phyloP scores from a whole-genome alignment of 2,797 vertebrate species.

The Clamator glandarius region DNA sequence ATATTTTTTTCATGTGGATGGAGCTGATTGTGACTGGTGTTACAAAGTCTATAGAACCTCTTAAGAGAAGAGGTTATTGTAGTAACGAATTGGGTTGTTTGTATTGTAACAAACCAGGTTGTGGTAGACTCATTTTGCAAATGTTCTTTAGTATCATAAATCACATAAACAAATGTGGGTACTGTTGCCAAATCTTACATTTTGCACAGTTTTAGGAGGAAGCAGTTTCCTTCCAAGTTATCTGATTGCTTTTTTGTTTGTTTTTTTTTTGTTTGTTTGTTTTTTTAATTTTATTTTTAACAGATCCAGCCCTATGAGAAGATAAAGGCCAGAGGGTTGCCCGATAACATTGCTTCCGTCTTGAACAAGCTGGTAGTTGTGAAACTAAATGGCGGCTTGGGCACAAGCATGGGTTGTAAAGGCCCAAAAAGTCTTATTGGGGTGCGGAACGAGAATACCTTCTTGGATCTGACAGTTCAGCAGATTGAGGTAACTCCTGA shows the following conservation, averaged over 20 bases:
- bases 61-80: neutral
- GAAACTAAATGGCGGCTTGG: conserved; percentile 96
- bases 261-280: neutral
- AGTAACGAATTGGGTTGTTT: neutral
- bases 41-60: neutral
- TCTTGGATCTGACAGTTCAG: conserved; percentile 96
- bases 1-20: neutral
- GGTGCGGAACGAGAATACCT: conserved; percentile 97
- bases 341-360: conserved; percentile 87
- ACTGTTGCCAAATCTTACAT: neutral
- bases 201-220: neutral
- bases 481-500: conserved; percentile 90
- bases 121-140: neutral
- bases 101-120: neutral
- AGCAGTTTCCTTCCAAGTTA: neutral
- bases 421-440: conserved; percentile 98
- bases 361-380: conserved; percentile 97
- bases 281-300: neutral
- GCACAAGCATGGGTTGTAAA: conserved; percentile 99
- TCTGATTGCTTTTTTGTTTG: neutral
- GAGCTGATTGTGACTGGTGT: neutral
- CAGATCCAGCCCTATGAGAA: conserved; percentile 97
- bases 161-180: neutral
- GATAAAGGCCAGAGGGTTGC: conserved; percentile 88
- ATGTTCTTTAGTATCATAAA: neutral